Base-by-base conservation (phyloP, 1,140 invertebrate genomes). In the Heliothis subflexa region DNA sequence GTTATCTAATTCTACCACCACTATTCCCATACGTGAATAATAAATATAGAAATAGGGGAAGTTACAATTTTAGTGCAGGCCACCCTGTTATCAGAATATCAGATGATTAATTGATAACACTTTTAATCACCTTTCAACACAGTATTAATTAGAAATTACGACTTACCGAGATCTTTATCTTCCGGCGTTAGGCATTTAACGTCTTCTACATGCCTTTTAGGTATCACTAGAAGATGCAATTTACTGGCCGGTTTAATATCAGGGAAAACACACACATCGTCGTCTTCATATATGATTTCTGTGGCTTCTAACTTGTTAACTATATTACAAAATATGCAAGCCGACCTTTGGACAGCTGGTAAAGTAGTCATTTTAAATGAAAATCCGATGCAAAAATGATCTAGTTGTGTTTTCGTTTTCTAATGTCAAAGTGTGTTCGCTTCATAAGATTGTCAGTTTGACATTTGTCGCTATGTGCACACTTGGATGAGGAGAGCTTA, bases 171-270 rank as follows among this genome's bases (percentile, higher is more conserved):
- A 16, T 94, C 89, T 77, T 96, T 96, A 89, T 98, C 95, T 16
- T 95, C 90, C n/a, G 94, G 79, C 21, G 92, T 95, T 21, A 99
- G 95, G 28, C 87, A 84, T 88, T 97, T 98, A 0, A 96, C 96
- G 95, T 97, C 97, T 57, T 94, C 91, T 66, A 98, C 96, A 91
- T 99, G 98, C 18, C 94, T 91, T 88, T 97, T 98, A 0, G 98
- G 96, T 33, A 98, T 95, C 54, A 97, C 96, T 52, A 99, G 95
- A 88, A 97, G 97, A 93, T 99, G 98, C 93, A 97, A 96, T 18
- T 95, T 95, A 0, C 97, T 96, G 0, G 97, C 98, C 16, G 98
- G 98, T 88, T 96, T 96, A 49, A 98, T 98, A 88, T 99, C 98
- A 73, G 96, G 96, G 87, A 99, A 98, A 45, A 97, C 97, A 14